Evolutionary conservation across 2,888 invertebrate species (phyloP).

Genomic region (Pseudococcus longispinus): DNA sequence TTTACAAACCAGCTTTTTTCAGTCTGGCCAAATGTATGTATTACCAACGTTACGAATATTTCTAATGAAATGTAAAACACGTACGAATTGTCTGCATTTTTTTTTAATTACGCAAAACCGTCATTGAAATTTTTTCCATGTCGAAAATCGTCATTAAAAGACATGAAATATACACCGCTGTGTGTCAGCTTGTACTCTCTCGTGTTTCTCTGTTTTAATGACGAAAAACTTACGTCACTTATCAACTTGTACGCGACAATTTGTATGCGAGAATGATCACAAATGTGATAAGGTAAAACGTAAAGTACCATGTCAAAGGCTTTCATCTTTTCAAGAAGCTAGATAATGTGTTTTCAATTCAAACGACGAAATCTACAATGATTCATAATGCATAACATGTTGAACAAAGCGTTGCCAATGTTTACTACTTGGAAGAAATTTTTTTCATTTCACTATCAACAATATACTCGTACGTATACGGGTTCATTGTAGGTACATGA

Average conservation of each 20-base stretch:
- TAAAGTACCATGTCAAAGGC: background rate
- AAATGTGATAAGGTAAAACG: background rate
- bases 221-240: background rate
- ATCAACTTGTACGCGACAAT: background rate
- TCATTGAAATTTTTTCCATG: background rate
- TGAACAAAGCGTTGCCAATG: conserved; percentile 2
- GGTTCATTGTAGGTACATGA: too few relatives aligned
- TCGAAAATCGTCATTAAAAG: background rate
- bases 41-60: background rate
- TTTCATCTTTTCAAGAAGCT: background rate
- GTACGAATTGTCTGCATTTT: background rate
- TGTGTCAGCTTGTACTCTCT: background rate
- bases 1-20: background rate
- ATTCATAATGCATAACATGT: conserved; percentile 9
- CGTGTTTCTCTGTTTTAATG: background rate
- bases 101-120: background rate
- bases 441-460: background rate
- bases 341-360: conserved; percentile 23
- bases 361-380: background rate
- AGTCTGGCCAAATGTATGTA: background rate
- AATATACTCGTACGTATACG: background rate
- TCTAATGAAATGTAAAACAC: background rate
- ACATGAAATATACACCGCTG: background rate
- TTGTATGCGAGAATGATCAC: background rate
- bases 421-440: background rate